Percentiles rank a stretch among this genome's conserved stretches.
phyloP scores from a whole-genome alignment of 2,888 invertebrate genomes.

The Zygogramma bicolorata region DNA sequence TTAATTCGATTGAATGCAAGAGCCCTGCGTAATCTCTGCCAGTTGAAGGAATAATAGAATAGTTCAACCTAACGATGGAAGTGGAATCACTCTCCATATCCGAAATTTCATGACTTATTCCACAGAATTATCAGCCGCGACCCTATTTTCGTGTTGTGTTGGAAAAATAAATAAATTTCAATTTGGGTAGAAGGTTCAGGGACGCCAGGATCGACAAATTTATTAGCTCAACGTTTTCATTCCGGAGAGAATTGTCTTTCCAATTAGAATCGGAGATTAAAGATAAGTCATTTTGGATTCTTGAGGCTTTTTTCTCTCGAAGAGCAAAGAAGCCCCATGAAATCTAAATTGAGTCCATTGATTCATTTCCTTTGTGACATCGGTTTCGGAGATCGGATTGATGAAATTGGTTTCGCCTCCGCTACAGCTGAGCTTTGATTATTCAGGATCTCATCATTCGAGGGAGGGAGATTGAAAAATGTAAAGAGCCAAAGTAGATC shows the following conservation, averaged over 20 bases:
- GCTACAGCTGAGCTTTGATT: background rate
- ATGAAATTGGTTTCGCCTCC: background rate
- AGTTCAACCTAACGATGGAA: background rate
- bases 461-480: background rate
- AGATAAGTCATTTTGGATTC: conserved; percentile 30
- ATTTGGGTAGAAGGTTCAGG: conserved; percentile 34
- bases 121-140: background rate
- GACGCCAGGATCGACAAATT: conserved; percentile 37
- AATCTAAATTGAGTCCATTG: conserved; percentile 11
- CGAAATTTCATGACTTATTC: conserved; percentile 19
- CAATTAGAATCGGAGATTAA: conserved; percentile 39
- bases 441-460: background rate
- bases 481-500: background rate
- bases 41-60: background rate
- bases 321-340: conserved; percentile 17
- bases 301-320: conserved; percentile 4
- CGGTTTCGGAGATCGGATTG: background rate
- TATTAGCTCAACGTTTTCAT: conserved; percentile 37
- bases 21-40: background rate
- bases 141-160: conserved; percentile 19
- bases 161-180: conserved; percentile 44
- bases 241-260: conserved; percentile 39
- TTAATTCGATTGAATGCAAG: background rate
- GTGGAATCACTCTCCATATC: background rate
- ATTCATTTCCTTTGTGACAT: background rate